phyloP scores from a whole-genome alignment of 2,888 invertebrate species.

The Bruchidius siliquastri region DNA sequence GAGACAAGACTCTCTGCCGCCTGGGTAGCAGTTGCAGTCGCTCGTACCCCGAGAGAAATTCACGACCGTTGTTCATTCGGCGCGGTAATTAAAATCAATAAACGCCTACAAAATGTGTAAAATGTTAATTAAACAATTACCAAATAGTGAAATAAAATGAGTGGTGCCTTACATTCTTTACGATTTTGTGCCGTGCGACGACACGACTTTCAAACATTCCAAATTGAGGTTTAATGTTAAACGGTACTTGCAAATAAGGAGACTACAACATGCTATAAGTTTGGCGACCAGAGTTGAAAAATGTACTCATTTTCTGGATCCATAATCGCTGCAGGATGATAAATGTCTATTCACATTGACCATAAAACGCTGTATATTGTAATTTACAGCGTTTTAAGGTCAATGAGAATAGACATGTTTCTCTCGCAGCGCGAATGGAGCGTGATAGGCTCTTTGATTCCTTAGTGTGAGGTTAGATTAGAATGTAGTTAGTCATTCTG shows the following conservation, averaged over 20 bases:
- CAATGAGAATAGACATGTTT: too few relatives aligned
- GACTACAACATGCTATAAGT: conserved; percentile 7
- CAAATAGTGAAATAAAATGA: conserved; percentile 34
- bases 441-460: too few relatives aligned
- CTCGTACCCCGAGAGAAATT: not conserved
- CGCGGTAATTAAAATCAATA: conserved; percentile 28
- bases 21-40: not conserved
- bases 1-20: not conserved
- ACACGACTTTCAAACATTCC: conserved; percentile 38
- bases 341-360: too few relatives aligned
- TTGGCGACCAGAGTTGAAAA: not conserved
- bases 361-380: too few relatives aligned
- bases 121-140: conserved; percentile 45
- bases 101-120: conserved; percentile 40
- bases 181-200: conserved; percentile 24
- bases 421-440: too few relatives aligned
- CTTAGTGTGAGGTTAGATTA: too few relatives aligned
- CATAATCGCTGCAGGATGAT: too few relatives aligned
- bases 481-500: too few relatives aligned
- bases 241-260: conserved; percentile 23
- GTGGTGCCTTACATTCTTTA: conserved; percentile 30
- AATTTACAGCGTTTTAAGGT: too few relatives aligned
- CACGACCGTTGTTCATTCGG: not conserved
- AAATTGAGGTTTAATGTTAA: conserved; percentile 41
- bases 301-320: too few relatives aligned